These are phyloP conservation scores for Pachyuromys duprasi DNA, from an alignment of 2,797 vertebrate species.

Conservation along the genomic window DNA sequence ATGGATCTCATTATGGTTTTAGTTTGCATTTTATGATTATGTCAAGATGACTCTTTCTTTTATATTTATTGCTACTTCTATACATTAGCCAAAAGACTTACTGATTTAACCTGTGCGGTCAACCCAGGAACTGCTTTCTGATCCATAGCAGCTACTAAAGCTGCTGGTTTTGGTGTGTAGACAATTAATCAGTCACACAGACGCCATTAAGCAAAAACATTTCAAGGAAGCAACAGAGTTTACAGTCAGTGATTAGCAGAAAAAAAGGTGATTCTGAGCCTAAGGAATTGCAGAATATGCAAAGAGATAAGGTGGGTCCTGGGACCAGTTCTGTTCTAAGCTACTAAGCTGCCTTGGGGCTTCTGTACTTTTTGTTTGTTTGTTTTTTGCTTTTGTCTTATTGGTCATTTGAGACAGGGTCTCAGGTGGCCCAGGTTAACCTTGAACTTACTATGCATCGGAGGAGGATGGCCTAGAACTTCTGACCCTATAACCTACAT, in stretches of 20 bases:
- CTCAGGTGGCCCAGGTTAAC: background rate
- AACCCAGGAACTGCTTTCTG: background rate
- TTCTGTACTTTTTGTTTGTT: background rate
- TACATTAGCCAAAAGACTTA: conserved; percentile 31
- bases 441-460: background rate
- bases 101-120: conserved; percentile 9
- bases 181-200: background rate
- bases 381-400: background rate
- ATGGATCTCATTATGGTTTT: conserved; percentile 32
- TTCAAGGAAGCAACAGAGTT: background rate
- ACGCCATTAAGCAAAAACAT: conserved; percentile 11
- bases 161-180: background rate
- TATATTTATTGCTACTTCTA: conserved; percentile 35
- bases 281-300: background rate
- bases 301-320: background rate
- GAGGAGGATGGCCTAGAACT: background rate
- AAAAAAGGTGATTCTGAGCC: conserved; percentile 22
- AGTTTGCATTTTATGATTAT: conserved; percentile 15
- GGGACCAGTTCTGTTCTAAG: background rate
- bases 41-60: conserved; percentile 31
- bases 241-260: background rate
- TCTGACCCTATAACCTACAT: background rate
- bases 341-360: background rate
- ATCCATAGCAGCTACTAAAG: conserved; percentile 19
- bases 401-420: background rate